Base-by-base conservation (phyloP, 1,140 invertebrate genomes). In the Drosophila rufa region DNA sequence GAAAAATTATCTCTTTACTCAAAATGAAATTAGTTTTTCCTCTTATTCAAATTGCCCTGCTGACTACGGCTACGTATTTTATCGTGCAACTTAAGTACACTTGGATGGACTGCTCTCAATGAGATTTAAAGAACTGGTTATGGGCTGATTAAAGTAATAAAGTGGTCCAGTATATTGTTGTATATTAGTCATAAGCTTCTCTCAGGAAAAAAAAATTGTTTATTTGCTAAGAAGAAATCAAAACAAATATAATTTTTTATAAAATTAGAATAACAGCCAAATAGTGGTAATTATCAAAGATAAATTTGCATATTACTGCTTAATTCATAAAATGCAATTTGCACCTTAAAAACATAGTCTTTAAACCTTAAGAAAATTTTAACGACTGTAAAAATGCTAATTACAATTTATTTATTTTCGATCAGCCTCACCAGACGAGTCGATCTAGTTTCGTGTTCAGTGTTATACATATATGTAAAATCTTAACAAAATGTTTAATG, bases 1-100 rank as follows among this genome's bases (percentile, higher is more conserved):
- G 69, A 56, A 60, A 60, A 53, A 66, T 82, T 51, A 79, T 71
- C 64, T 60, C 47, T 71, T 43, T 38, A 53, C 55, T 59, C 46
- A 7, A 66, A 70, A 78, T 55, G 25, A 73, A 73, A 80, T 80
- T 70, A 51, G 51, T 76, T 79, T 86, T 79, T 80, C 69, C 36
- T 73, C 46, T 51, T 45, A 77, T 89, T 89, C 83, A 80, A 83
- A 89, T 86, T 89, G 75, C 71, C 45, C 64, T 15, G 38, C 55
- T 45, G 50, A 50, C 80, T 51, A 75, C 70, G 42, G 36, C 25
- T 57, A 38, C 15, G 46, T 19, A 51, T 66, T 38, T 50, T 65
- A 73, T 73, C 53, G 50, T 55, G 60, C 25, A 73, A 80, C 80
- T 80, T 80, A 86, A 82, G 64, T 76, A 64, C 59, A 59, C 55